Evolutionary conservation across 2,888 invertebrate species (phyloP).

Genomic region (Leptothorax acervorum): DNA sequence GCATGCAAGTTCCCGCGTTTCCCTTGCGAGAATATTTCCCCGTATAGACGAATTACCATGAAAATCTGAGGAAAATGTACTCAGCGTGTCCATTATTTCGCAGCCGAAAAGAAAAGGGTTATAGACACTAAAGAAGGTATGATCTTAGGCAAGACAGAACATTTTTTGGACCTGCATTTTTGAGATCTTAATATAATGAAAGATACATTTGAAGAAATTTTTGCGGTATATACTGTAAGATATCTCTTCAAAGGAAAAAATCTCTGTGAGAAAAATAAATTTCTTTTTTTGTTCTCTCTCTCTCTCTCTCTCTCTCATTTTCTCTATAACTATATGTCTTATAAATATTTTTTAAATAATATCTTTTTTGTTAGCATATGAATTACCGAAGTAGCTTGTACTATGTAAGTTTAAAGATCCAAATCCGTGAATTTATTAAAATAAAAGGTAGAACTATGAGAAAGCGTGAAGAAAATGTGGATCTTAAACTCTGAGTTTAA

Average conservation of each 20-base stretch:
- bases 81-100: neutral
- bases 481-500: constrained; percentile 12
- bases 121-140: neutral
- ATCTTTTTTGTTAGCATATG: neutral
- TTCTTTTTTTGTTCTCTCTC: neutral
- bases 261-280: neutral
- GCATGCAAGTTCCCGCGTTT: constrained; percentile 41
- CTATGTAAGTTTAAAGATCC: neutral
- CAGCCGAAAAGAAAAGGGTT: neutral
- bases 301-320: neutral
- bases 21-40: constrained; percentile 30
- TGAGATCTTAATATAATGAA: neutral
- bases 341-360: neutral
- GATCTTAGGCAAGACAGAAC: neutral
- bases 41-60: constrained; percentile 26
- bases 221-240: neutral
- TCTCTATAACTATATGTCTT: neutral
- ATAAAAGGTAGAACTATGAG: neutral
- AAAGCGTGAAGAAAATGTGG: neutral
- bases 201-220: neutral
- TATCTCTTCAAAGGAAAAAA: neutral
- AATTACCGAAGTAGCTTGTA: neutral
- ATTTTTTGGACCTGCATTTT: neutral
- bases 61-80: constrained; percentile 21
- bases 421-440: neutral